A percentile compares a stretch with the other conserved stretches of the same genome.
Conservation (phyloP, 1,140 invertebrate species). For the Pseudachorutes palmiensis region DNA sequence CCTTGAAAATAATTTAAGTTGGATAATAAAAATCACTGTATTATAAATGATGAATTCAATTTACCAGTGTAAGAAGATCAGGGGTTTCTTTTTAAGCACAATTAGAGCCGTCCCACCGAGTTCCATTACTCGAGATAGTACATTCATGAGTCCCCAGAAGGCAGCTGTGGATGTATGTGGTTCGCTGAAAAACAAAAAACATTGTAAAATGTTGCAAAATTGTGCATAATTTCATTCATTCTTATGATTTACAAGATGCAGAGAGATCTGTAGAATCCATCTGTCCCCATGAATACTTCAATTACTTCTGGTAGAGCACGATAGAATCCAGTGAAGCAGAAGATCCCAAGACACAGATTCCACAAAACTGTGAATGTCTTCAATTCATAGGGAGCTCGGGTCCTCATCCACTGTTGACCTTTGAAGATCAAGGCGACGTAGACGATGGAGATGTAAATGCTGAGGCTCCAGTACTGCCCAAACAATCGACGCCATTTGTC, state of each 20-base stretch:
- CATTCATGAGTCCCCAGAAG: conserved; percentile 30
- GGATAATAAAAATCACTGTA: too few relatives aligned
- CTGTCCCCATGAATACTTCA: conserved; percentile 10
- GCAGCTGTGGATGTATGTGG: conserved; percentile 27
- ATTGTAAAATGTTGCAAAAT: not conserved
- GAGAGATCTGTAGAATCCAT: conserved; percentile 20
- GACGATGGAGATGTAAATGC: conserved; percentile 72
- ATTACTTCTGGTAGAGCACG: conserved; percentile 25
- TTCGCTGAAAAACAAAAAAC: conserved; percentile 22
- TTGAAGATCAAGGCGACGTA: conserved; percentile 92
- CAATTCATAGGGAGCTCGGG: conserved; percentile 29
- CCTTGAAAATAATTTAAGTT: conserved; percentile 16
- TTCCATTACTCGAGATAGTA: conserved; percentile 30
- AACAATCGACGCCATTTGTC: conserved; percentile 24
- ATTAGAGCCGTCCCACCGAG: conserved; percentile 33
- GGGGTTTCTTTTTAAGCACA: conserved; percentile 29
- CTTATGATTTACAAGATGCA: conserved; percentile 15
- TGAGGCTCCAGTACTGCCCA: conserved; percentile 26
- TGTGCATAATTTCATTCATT: not conserved
- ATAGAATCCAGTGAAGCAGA: conserved; percentile 26
- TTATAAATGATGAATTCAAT: too few relatives aligned
- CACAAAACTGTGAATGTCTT: conserved; percentile 21
- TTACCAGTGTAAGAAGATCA: conserved; percentile 37
- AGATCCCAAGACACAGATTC: conserved; percentile 27
- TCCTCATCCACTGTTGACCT: conserved; percentile 83